These are phyloP conservation scores for Regulus satrapa DNA, from an alignment of 2,113 vertebrate genomes.

Conservation along the genomic window DNA sequence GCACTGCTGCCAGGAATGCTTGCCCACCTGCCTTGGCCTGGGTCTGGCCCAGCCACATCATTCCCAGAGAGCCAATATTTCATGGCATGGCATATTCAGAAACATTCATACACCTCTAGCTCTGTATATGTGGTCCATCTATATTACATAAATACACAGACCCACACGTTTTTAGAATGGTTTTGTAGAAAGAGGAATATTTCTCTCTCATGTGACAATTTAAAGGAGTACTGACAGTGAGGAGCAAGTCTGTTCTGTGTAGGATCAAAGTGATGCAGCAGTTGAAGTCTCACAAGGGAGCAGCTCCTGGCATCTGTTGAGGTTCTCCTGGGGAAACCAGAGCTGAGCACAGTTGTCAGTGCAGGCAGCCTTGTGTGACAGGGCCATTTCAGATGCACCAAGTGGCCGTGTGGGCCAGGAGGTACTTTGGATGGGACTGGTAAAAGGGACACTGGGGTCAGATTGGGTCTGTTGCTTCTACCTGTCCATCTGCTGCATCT, in stretches of 20 bases:
- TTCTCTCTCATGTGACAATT: neutral
- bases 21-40: neutral
- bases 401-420: slow-evolving; percentile 67
- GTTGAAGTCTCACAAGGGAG: neutral
- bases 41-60: neutral
- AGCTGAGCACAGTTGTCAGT: slow-evolving; percentile 66
- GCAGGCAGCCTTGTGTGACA: slow-evolving; percentile 67
- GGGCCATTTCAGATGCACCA: slow-evolving; percentile 73
- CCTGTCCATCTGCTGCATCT: slow-evolving; percentile 75
- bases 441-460: slow-evolving; percentile 67
- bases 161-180: neutral
- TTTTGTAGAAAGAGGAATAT: neutral
- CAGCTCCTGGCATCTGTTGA: neutral
- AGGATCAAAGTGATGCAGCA: neutral
- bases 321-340: neutral
- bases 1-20: neutral
- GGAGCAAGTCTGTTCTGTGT: neutral
- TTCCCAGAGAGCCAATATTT: neutral
- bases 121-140: rapidly evolving
- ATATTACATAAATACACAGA: neutral
- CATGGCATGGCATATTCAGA: neutral
- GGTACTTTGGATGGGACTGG: slow-evolving; percentile 67
- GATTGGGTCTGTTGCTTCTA: slow-evolving; percentile 74
- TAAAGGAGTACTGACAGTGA: neutral
- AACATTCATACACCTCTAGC: neutral